Evolutionary conservation across 2,888 invertebrate genomes (phyloP).

Genomic region (Xanthia togata): DNA sequence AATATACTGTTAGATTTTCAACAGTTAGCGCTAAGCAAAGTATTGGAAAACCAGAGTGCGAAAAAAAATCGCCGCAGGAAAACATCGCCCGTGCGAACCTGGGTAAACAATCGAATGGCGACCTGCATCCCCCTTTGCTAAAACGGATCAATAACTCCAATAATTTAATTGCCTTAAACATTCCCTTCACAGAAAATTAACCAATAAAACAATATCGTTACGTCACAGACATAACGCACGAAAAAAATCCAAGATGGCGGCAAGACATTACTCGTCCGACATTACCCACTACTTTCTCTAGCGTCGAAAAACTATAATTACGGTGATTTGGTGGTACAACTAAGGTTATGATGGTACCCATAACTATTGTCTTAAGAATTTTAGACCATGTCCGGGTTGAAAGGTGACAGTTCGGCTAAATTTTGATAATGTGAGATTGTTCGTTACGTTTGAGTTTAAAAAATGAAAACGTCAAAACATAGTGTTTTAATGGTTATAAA

Average conservation of each 20-base stretch:
- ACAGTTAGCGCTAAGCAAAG: no score
- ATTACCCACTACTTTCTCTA: conserved; percentile 76
- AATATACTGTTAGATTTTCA: no score
- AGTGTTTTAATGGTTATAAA: conserved; percentile 17
- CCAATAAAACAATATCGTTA: conserved; percentile 42
- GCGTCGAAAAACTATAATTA: conserved; percentile 78
- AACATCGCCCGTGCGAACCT: no score
- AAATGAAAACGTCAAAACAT: conserved; percentile 41
- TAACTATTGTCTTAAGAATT: conserved; percentile 52
- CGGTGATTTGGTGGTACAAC: conserved; percentile 51
- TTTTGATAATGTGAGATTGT: conserved; percentile 42
- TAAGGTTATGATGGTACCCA: conserved; percentile 37
- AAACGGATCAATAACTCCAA: not conserved
- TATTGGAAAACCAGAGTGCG: no score
- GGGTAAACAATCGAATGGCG: not conserved
- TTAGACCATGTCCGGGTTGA: conserved; percentile 60
- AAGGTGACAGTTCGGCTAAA: conserved; percentile 62
- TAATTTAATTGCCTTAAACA: conserved; percentile 26
- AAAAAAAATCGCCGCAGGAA: no score
- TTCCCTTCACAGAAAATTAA: conserved; percentile 23
- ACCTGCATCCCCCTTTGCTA: not conserved
- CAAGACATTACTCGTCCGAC: conserved; percentile 32
- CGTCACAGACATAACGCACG: conserved; percentile 45
- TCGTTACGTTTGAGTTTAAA: conserved; percentile 17
- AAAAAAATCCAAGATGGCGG: conserved; percentile 42